Percentiles rank a stretch among this genome's conserved stretches.
phyloP scores from a whole-genome alignment of 1,140 invertebrate genomes.

The Nautilus pompilius region DNA sequence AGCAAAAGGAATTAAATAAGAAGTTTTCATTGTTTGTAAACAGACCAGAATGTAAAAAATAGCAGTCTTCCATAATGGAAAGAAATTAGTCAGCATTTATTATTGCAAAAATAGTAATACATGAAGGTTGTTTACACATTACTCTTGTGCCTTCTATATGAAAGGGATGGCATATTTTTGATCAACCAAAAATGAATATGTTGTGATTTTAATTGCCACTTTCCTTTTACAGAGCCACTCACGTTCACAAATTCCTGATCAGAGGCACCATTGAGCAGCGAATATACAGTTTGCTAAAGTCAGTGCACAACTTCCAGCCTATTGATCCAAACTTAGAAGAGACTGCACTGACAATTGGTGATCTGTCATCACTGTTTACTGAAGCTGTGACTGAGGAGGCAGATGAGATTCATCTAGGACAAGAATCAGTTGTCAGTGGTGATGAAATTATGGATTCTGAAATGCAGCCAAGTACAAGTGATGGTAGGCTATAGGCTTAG shows the following conservation, averaged over 20 bases:
- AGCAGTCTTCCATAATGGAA: no score
- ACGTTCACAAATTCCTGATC: conserved; percentile 69
- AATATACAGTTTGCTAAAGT: conserved; percentile 57
- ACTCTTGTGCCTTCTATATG: no score
- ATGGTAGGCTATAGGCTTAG: conserved; percentile 4
- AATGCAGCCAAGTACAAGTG: conserved; percentile 1
- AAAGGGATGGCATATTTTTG: no score
- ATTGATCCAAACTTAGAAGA: conserved; percentile 29
- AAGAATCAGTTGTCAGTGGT: conserved; percentile 7
- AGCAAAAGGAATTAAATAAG: no score
- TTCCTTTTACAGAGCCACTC: conserved; percentile 54
- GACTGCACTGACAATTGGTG: conserved; percentile 39
- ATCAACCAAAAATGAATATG: background rate
- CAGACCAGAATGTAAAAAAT: no score
- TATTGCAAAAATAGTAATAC: no score
- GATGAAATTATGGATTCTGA: background rate
- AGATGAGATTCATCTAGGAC: conserved; percentile 5
- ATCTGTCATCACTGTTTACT: conserved; percentile 41
- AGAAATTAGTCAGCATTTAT: no score
- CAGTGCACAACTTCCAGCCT: conserved; percentile 20
- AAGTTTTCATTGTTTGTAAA: no score
- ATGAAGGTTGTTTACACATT: no score
- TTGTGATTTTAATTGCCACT: background rate
- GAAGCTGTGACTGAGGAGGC: conserved; percentile 25
- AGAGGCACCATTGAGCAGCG: conserved; percentile 70